Percentiles rank a stretch among this genome's conserved stretches.
Evolutionary conservation across 2,797 vertebrate genomes (phyloP).

Genomic region (Danio choprae): DNA sequence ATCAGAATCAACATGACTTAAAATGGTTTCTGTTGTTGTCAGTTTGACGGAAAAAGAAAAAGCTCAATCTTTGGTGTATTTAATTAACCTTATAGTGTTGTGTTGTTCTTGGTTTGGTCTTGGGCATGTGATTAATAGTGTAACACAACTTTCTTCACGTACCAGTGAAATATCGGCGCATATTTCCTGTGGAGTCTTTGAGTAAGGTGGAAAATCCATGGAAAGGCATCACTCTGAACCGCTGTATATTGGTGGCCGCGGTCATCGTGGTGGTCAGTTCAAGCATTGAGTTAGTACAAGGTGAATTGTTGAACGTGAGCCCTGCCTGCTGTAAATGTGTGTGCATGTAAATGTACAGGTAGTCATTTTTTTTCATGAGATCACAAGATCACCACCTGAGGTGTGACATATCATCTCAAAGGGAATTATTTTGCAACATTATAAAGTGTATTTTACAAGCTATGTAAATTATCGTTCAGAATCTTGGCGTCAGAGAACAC

Average conservation of each 20-base stretch:
- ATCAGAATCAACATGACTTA: no score
- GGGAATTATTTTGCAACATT: neutral
- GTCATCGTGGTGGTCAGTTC: constrained; percentile 85
- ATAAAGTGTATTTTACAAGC: no score
- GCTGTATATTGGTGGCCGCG: constrained; percentile 86
- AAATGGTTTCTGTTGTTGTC: no score
- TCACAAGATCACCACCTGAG: neutral
- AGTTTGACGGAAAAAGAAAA: no score
- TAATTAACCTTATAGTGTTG: no score
- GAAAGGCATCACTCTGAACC: constrained; percentile 90
- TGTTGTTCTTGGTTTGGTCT: no score
- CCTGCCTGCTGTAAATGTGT: neutral
- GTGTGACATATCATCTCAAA: neutral
- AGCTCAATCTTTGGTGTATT: no score
- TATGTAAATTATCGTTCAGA: neutral
- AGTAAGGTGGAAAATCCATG: constrained; percentile 83
- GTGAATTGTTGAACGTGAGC: constrained; percentile 75
- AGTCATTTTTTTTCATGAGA: neutral
- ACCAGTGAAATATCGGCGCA: constrained; percentile 76
- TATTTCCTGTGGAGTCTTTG: constrained; percentile 74
- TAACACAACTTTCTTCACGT: no score
- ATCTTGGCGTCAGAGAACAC: neutral
- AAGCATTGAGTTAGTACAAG: constrained; percentile 85
- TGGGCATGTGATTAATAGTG: no score
- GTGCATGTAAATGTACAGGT: neutral